Evolutionary conservation across 2,797 vertebrate genomes (phyloP).

Genomic region (Poecile montanus): DNA sequence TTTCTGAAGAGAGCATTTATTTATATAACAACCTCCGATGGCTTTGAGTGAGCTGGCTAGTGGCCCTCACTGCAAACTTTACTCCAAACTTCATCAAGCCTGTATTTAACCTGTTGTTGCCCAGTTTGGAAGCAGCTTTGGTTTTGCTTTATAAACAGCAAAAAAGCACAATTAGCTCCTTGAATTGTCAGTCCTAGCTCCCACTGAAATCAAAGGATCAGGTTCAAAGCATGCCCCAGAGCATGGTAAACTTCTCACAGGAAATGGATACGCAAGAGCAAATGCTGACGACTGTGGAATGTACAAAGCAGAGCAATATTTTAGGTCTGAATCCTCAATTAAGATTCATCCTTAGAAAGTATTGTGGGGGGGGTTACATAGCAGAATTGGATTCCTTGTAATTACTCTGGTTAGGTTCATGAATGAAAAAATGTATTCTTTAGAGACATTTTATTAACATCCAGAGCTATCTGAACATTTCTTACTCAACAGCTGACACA

Average conservation of each 20-base stretch:
- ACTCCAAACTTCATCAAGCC: neutral
- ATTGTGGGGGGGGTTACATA: neutral
- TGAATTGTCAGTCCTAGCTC: neutral
- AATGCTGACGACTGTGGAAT: slow-evolving; percentile 34
- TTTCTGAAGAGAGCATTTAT: neutral
- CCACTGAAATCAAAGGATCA: slow-evolving; percentile 43
- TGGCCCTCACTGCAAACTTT: neutral
- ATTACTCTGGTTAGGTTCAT: slow-evolving; percentile 26
- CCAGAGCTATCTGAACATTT: slow-evolving; percentile 9
- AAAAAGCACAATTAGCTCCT: slow-evolving; percentile 33
- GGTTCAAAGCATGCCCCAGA: slow-evolving; percentile 53
- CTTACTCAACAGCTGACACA: neutral
- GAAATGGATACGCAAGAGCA: slow-evolving; percentile 40
- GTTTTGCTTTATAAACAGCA: slow-evolving; percentile 8
- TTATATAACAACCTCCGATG: neutral
- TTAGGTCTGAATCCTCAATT: slow-evolving; percentile 26
- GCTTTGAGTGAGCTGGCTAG: neutral
- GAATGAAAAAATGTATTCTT: slow-evolving; percentile 37
- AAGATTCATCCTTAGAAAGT: slow-evolving; percentile 39
- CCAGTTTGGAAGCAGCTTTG: slow-evolving; percentile 6
- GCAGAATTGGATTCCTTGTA: slow-evolving; percentile 48
- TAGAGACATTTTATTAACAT: slow-evolving; percentile 15
- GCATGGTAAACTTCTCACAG: slow-evolving; percentile 56
- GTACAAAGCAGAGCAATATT: slow-evolving; percentile 35
- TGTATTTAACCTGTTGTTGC: neutral